Base-by-base conservation (phyloP, 2,888 invertebrate species). In the Scaptomyza parva region DNA sequence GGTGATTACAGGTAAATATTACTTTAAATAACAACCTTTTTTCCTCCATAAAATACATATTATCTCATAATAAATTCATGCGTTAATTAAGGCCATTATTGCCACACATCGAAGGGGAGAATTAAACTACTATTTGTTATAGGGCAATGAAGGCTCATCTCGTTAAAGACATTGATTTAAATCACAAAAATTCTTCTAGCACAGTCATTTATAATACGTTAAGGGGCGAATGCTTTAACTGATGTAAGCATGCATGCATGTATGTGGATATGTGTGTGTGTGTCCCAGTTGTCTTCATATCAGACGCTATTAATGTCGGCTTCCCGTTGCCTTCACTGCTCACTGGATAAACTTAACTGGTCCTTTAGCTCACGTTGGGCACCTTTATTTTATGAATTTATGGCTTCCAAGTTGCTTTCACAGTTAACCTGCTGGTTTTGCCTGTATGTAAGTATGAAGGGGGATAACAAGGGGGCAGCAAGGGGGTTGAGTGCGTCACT, bases 321-420 rank as follows among this genome's bases (percentile, higher is more conserved):
- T n/a, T n/a, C n/a, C n/a, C n/a, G 70, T 66, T 60, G 57, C 54
- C 54, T 45, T 24, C 61, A 75, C 76, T 78, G 48, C 65, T 70
- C 63, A 64, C 58, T 40, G 67, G 50, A 55, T 64, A 30, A 70
- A 75, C 78, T 76, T 70, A 69, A 69, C 62, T 54, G 50, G 58
- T 53, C 39, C 50, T 70, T 63, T 75, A 22, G 41, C 45, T 48
- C 30, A 50, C 51, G 65, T 61, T 53, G 62, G 51, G 61, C 33
- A 76, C 71, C 65, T 68, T 57, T 45, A 65, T 70, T 68, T 65
- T 72, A 62, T 62, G 70, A 86, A 81, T 81, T 81, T 81, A 81
- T 81, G 83, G 83, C 77, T 69, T 70, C 72, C 53, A 52, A 76
- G 51, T 57, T 70, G 83, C 80, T 70, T 62, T 62, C 41, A 45